Percentiles rank a stretch among this genome's conserved stretches.
These are phyloP conservation scores for Pelobates fuscus DNA, from an alignment of 2,113 vertebrate genomes.

Conservation along the genomic window DNA sequence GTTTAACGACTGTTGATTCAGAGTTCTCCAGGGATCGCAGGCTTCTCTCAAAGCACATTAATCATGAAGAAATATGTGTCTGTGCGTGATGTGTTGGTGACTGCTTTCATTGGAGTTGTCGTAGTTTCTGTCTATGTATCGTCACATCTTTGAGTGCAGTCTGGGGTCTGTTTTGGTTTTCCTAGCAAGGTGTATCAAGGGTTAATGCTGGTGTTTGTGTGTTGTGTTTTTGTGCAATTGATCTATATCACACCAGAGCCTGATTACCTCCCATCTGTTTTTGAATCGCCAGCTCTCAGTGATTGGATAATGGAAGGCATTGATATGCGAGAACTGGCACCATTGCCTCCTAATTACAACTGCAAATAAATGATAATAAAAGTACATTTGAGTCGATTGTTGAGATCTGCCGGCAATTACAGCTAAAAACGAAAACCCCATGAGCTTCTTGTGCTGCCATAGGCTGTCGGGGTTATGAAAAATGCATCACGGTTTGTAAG, in stretches of 20 bases:
- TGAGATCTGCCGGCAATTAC: conserved; percentile 48
- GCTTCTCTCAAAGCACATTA: too few relatives aligned
- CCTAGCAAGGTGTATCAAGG: not conserved
- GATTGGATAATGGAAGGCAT: conserved; percentile 50
- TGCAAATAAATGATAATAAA: conserved; percentile 50
- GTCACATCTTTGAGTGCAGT: too few relatives aligned
- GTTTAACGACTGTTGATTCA: too few relatives aligned
- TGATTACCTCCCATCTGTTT: conserved; percentile 48
- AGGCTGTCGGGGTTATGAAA: conserved; percentile 42
- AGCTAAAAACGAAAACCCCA: conserved; percentile 38
- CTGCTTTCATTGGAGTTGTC: too few relatives aligned
- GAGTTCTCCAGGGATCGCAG: too few relatives aligned
- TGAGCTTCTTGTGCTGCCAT: conserved; percentile 7
- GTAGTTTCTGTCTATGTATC: too few relatives aligned
- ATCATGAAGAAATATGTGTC: too few relatives aligned
- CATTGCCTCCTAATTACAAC: conserved; percentile 47
- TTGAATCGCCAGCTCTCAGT: conserved; percentile 16
- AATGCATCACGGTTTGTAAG: conserved; percentile 33
- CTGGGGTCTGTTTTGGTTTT: too few relatives aligned
- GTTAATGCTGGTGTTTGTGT: conserved; percentile 17
- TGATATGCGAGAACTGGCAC: conserved; percentile 48
- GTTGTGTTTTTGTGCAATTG: conserved; percentile 23
- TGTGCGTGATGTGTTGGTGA: too few relatives aligned
- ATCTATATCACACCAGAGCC: conserved; percentile 45
- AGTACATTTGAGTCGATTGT: conserved; percentile 48